phyloP scores from a whole-genome alignment of 2,888 invertebrate species.

The Euproctis similis region DNA sequence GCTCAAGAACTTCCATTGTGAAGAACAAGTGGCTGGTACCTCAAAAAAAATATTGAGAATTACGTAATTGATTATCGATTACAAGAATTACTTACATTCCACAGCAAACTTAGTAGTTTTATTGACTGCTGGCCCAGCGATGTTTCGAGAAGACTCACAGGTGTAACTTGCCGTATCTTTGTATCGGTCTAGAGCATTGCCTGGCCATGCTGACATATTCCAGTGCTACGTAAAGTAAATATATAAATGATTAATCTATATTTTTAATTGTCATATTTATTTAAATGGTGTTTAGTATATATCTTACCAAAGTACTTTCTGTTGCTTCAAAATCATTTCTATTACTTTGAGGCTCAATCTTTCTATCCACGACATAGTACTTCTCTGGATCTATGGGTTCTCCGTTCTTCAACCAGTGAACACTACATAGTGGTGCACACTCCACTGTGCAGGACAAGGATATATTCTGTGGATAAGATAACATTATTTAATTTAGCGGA shows the following conservation, averaged over 20 bases:
- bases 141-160: constrained; percentile 86
- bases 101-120: constrained; percentile 91
- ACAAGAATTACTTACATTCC: constrained; percentile 87
- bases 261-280: neutral
- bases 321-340: constrained; percentile 93
- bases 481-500: no score
- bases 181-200: constrained; percentile 83
- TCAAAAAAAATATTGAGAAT: no score
- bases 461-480: constrained; percentile 77
- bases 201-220: constrained; percentile 91
- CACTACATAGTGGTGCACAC: constrained; percentile 89
- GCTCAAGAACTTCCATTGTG: no score
- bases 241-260: neutral
- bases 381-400: constrained; percentile 78
- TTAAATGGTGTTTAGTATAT: neutral
- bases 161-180: constrained; percentile 89
- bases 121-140: constrained; percentile 86
- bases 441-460: constrained; percentile 91
- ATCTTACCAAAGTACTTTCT: constrained; percentile 82
- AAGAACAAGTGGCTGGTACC: no score
- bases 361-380: constrained; percentile 81
- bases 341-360: constrained; percentile 82
- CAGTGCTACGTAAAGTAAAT: constrained; percentile 76
- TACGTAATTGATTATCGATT: no score
- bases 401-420: constrained; percentile 90